Percentiles rank a stretch among this genome's conserved stretches.
These are phyloP conservation scores for Colletes latitarsis DNA, from an alignment of 1,140 invertebrate species.

Conservation along the genomic window DNA sequence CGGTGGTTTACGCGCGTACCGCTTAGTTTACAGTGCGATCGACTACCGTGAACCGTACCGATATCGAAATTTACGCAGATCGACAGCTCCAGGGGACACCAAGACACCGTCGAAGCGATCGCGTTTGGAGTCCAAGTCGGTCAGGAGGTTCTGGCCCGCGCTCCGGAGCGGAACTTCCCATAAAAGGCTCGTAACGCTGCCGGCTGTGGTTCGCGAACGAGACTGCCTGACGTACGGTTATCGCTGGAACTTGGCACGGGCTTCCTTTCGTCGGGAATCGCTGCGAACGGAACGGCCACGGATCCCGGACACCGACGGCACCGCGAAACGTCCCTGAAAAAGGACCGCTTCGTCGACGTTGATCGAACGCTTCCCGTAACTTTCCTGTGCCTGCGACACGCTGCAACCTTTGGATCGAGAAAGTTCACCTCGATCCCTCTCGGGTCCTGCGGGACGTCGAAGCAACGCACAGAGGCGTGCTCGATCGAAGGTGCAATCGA, in stretches of 20 bases:
- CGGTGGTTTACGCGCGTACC: neutral
- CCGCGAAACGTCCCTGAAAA: too few species aligned
- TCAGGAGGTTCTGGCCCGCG: neutral
- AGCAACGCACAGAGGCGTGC: neutral
- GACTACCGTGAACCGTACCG: neutral
- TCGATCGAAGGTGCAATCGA: neutral
- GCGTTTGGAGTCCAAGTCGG: neutral
- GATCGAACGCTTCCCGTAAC: too few species aligned
- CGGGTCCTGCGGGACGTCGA: too few species aligned
- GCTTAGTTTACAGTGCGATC: neutral
- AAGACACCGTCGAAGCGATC: neutral
- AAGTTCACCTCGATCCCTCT: too few species aligned
- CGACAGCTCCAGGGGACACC: neutral
- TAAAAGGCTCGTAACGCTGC: slow-evolving; percentile 26
- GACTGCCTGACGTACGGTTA: slow-evolving; percentile 43
- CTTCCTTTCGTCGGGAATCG: neutral
- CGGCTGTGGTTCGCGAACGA: neutral
- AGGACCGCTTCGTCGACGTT: too few species aligned
- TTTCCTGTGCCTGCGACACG: too few species aligned
- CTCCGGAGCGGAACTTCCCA: neutral
- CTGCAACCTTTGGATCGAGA: too few species aligned
- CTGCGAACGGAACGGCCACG: neutral
- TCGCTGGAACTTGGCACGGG: slow-evolving; percentile 42
- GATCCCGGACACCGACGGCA: too few species aligned
- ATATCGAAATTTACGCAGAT: too few species aligned